Conservation (phyloP, 2,888 invertebrate species). For the Lamellibrachia satsuma region DNA sequence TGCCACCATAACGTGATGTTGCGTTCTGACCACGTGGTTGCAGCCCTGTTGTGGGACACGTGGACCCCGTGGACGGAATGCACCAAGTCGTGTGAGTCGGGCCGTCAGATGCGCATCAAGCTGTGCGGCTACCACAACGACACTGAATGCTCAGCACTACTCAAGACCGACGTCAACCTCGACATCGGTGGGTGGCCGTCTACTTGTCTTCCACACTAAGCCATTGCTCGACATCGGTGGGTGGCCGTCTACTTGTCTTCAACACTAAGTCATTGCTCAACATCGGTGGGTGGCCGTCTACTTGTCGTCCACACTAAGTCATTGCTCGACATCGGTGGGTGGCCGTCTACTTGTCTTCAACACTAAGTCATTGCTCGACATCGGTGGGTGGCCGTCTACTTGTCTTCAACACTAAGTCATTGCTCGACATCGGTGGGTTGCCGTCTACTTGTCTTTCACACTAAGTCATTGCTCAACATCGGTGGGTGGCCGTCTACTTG, state of each 20-base stretch:
- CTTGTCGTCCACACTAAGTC: too few relatives aligned
- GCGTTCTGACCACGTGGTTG: not conserved
- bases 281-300: too few relatives aligned
- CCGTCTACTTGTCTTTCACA: too few relatives aligned
- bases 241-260: not conserved
- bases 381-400: too few relatives aligned
- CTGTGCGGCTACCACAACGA: not conserved
- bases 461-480: too few relatives aligned
- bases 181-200: not conserved
- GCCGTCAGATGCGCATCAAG: not conserved
- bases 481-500: too few relatives aligned
- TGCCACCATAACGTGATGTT: not conserved
- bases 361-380: too few relatives aligned
- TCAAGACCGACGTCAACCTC: not conserved
- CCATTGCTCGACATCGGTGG: not conserved
- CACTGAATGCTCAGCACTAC: not conserved
- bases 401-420: too few relatives aligned
- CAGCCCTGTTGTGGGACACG: slow-evolving; percentile 11
- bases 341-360: too few relatives aligned
- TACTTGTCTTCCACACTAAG: not conserved
- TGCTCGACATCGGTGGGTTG: too few relatives aligned
- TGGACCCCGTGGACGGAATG: not conserved
- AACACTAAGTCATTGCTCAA: too few relatives aligned
- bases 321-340: too few relatives aligned
- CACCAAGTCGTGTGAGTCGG: not conserved